Percentiles rank a stretch among this genome's conserved stretches.
Evolutionary conservation across 2,888 invertebrate species (phyloP).

Genomic region (Sceliomorpha sp.): DNA sequence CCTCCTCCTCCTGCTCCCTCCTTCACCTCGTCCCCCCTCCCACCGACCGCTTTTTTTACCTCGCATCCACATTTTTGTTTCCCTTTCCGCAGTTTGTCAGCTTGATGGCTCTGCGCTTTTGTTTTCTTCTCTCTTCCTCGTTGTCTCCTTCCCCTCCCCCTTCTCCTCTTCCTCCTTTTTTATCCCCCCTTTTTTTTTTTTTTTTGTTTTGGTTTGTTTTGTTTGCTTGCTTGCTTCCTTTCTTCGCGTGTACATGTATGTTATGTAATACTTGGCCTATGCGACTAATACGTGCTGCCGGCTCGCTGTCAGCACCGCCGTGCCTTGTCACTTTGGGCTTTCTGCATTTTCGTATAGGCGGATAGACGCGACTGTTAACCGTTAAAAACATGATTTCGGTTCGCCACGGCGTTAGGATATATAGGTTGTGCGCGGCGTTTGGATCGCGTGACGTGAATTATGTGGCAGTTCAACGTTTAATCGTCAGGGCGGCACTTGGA

Average conservation of each 20-base stretch:
- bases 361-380: background rate
- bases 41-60: slow-evolving; percentile 10
- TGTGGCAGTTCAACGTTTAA: too few relatives aligned
- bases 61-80: slow-evolving; percentile 34
- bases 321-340: slow-evolving; percentile 35
- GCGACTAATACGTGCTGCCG: slow-evolving; percentile 42
- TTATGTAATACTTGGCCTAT: slow-evolving; percentile 44
- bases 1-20: background rate
- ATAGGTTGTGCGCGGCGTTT: too few relatives aligned
- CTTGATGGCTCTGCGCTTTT: slow-evolving; percentile 38
- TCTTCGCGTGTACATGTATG: slow-evolving; percentile 28
- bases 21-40: slow-evolving; percentile 20
- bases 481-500: too few relatives aligned
- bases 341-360: slow-evolving; percentile 26
- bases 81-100: slow-evolving; percentile 44
- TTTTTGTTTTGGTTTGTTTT: slow-evolving; percentile 17
- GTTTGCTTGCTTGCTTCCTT: slow-evolving; percentile 25
- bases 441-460: too few relatives aligned
- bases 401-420: too few relatives aligned
- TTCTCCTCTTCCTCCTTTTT: too few relatives aligned
- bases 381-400: too few relatives aligned
- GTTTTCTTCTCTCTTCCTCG: slow-evolving; percentile 27
- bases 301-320: slow-evolving; percentile 32
- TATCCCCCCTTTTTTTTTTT: too few relatives aligned
- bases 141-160: too few relatives aligned